Evolutionary conservation across 2,113 vertebrate species (phyloP).

Genomic region (Okapia johnstoni): DNA sequence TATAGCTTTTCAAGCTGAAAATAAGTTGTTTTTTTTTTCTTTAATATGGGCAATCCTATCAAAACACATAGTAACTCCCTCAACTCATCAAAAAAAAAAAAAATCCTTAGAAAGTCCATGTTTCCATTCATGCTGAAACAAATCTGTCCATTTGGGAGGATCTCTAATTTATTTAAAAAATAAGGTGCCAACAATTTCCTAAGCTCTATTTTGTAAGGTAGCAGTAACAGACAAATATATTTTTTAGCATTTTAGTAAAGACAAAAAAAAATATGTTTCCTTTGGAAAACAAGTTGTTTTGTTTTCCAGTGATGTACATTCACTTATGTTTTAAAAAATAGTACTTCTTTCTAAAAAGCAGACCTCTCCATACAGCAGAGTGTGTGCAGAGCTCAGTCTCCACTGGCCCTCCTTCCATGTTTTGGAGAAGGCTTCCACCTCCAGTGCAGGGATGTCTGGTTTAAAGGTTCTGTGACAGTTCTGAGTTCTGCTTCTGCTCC

Average conservation of each 20-base stretch:
- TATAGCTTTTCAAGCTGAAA: slow-evolving; percentile 46
- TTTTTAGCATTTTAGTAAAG: slow-evolving; percentile 8
- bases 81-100: not conserved
- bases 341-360: not conserved
- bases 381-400: rapidly evolving
- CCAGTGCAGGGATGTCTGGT: rapidly evolving
- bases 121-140: slow-evolving; percentile 28
- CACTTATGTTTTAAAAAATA: slow-evolving; percentile 8
- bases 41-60: not conserved
- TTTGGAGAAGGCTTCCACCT: not conserved
- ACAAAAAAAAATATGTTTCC: not conserved
- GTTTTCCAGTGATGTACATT: not conserved
- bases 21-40: not conserved
- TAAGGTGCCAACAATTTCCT: slow-evolving; percentile 24
- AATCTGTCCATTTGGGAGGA: slow-evolving; percentile 1
- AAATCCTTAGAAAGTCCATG: not conserved
- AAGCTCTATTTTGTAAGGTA: slow-evolving; percentile 25
- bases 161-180: slow-evolving; percentile 13
- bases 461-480: not conserved
- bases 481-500: not conserved
- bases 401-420: not conserved
- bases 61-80: slow-evolving; percentile 38
- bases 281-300: slow-evolving; percentile 16
- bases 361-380: not conserved
- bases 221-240: not conserved